These are phyloP conservation scores for Arremon brunneinucha DNA, from an alignment of 2,797 vertebrate genomes.

Conservation along the genomic window DNA sequence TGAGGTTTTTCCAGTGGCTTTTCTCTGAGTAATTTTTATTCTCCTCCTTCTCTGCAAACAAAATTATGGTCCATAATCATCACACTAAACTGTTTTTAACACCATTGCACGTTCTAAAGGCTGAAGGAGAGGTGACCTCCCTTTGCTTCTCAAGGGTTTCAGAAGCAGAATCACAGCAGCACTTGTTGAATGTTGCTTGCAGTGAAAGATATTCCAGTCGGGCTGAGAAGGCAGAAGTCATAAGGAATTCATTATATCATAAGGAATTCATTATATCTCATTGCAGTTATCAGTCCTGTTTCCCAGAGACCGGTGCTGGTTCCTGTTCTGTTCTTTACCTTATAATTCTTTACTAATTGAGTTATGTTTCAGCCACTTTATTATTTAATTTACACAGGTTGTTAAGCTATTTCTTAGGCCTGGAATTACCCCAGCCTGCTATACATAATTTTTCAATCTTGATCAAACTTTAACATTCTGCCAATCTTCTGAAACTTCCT, in stretches of 20 bases:
- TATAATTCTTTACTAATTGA: neutral
- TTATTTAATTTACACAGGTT: neutral
- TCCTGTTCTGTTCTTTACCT: neutral
- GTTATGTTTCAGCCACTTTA: neutral
- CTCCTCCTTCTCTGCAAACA: neutral
- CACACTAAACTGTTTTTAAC: neutral
- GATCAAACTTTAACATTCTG: neutral
- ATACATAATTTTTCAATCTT: neutral
- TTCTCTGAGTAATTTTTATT: neutral
- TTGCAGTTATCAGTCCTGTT: neutral
- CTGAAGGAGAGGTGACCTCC: neutral
- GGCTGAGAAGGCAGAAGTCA: neutral
- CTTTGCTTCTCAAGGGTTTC: neutral
- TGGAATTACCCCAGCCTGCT: neutral
- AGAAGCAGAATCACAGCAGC: neutral
- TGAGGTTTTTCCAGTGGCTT: fast-evolving
- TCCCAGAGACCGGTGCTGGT: neutral
- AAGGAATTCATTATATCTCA: neutral
- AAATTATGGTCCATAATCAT: neutral
- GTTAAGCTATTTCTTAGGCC: neutral
- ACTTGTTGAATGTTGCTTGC: neutral
- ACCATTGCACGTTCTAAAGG: neutral
- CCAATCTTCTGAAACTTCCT: neutral
- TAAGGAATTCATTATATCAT: neutral
- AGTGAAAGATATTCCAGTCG: neutral